These are phyloP conservation scores for Limonius californicus DNA, from an alignment of 1,140 invertebrate genomes.

Conservation along the genomic window DNA sequence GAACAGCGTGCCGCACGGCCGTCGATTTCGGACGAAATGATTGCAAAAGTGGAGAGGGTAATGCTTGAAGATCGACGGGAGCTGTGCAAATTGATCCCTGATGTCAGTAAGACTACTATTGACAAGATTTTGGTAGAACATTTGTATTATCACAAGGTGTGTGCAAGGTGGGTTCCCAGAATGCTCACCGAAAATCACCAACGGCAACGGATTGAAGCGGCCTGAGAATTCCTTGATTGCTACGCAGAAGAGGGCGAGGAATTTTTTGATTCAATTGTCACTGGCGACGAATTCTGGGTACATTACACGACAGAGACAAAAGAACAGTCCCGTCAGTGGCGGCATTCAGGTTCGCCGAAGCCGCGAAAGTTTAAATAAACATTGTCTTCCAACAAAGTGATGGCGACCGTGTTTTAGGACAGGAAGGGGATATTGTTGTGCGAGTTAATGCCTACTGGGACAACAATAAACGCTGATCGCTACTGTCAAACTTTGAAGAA, in stretches of 20 bases:
- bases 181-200: neutral
- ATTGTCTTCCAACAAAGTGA: neutral
- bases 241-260: neutral
- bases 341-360: neutral
- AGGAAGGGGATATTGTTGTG: neutral
- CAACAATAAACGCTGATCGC: neutral
- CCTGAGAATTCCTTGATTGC: neutral
- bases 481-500: neutral
- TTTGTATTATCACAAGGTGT: neutral
- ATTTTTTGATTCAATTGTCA: neutral
- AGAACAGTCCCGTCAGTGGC: neutral
- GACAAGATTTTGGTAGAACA: neutral
- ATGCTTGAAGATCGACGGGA: neutral
- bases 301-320: neutral
- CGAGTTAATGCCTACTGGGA: neutral
- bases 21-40: neutral
- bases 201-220: neutral
- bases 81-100: neutral
- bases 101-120: neutral
- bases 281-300: neutral
- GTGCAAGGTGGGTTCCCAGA: neutral
- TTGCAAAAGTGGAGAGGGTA: neutral
- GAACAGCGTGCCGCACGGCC: too few species aligned
- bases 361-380: neutral
- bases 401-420: neutral